Evolutionary conservation across 2,888 invertebrate species (phyloP).

Genomic region (Caenorhabditis sp.): DNA sequence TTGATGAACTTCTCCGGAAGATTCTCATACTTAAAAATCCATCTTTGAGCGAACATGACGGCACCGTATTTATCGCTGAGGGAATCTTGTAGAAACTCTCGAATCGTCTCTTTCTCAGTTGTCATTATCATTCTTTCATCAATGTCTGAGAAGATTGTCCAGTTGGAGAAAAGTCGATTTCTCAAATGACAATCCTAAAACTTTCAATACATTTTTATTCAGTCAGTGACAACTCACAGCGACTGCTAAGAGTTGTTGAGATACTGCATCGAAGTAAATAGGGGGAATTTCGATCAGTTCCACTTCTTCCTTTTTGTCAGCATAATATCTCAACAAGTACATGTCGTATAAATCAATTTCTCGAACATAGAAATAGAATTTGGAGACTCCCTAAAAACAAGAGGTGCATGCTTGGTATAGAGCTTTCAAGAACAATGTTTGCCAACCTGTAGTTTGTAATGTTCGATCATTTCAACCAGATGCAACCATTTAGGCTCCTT

Average conservation of each 20-base stretch:
- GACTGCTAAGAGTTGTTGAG: constrained; percentile 39
- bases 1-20: constrained; percentile 39
- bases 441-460: constrained; percentile 50
- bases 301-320: constrained; percentile 19
- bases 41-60: constrained; percentile 49
- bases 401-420: neutral
- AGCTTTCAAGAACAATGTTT: neutral
- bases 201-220: neutral
- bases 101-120: constrained; percentile 23
- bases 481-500: constrained; percentile 56
- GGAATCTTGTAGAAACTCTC: constrained; percentile 28
- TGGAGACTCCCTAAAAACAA: constrained; percentile 34
- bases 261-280: constrained; percentile 50
- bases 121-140: constrained; percentile 57
- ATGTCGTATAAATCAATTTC: constrained; percentile 45
- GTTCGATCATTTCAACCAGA: constrained; percentile 54
- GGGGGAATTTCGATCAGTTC: constrained; percentile 46
- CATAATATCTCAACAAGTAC: constrained; percentile 27
- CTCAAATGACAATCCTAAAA: constrained; percentile 43
- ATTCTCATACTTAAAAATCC: constrained; percentile 47
- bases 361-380: constrained; percentile 51
- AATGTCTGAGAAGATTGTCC: constrained; percentile 56
- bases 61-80: constrained; percentile 33
- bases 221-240: constrained; percentile 15
- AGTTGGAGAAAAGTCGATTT: constrained; percentile 33